phyloP scores from a whole-genome alignment of 1,140 invertebrate species.

The Lanistes nyassanus region DNA sequence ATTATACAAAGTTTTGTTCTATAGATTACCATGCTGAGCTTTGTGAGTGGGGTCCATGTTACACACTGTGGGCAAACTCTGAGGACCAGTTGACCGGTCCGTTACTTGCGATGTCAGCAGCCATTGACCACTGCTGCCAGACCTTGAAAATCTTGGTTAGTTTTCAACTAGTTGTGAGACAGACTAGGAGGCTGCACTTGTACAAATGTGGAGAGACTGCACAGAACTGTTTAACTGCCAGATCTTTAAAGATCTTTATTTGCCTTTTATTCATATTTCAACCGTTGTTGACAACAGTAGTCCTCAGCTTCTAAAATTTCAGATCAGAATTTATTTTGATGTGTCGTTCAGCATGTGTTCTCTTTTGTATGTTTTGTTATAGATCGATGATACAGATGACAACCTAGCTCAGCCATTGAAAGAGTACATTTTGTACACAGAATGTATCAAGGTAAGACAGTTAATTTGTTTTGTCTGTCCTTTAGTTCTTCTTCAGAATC shows the following conservation, averaged over 20 bases:
- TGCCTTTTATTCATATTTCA: too few relatives aligned
- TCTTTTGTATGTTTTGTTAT: conserved; percentile 17
- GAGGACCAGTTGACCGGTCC: conserved; percentile 59
- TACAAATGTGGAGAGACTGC: not conserved
- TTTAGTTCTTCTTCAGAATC: not conserved
- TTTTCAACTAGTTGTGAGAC: conserved; percentile 5
- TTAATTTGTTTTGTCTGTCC: not conserved
- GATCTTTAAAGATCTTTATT: too few relatives aligned
- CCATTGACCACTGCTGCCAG: conserved; percentile 55
- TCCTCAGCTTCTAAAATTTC: too few relatives aligned
- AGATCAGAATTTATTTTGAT: too few relatives aligned
- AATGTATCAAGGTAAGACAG: conserved; percentile 78
- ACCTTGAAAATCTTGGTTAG: conserved; percentile 60
- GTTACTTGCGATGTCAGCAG: conserved; percentile 60
- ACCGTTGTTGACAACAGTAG: too few relatives aligned
- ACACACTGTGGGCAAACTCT: conserved; percentile 64
- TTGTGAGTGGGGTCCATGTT: conserved; percentile 63
- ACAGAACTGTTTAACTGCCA: too few relatives aligned
- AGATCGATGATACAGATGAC: conserved; percentile 60
- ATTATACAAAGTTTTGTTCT: conserved; percentile 13
- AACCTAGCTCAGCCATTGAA: conserved; percentile 71
- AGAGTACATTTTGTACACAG: conserved; percentile 78
- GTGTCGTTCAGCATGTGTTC: not conserved
- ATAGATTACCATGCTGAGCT: conserved; percentile 60
- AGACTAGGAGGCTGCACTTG: not conserved